Evolutionary conservation across 2,888 invertebrate species (phyloP).

Genomic region (Drosophila histrio): DNA sequence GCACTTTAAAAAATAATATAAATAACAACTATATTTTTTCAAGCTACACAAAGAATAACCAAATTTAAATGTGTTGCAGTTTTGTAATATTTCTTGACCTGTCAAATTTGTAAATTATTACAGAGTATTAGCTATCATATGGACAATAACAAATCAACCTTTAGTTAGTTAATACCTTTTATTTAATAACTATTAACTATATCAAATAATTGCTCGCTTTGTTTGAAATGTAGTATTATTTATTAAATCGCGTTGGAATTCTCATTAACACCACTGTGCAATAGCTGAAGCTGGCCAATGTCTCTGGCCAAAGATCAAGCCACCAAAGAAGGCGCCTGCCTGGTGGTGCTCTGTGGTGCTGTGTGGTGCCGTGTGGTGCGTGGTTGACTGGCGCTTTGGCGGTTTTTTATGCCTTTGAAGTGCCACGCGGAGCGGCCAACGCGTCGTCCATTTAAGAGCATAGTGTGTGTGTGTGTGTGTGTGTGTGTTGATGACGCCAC

Average conservation of each 20-base stretch:
- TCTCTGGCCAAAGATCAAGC: constrained; percentile 73
- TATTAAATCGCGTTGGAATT: not conserved
- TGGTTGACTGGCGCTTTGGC: constrained; percentile 67
- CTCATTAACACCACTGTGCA: not conserved
- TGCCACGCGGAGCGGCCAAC: constrained; percentile 66
- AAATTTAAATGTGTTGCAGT: too few relatives aligned
- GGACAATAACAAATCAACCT: too few relatives aligned
- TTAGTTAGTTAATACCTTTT: too few relatives aligned
- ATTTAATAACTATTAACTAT: too few relatives aligned
- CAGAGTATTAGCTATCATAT: too few relatives aligned
- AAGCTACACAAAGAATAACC: too few relatives aligned
- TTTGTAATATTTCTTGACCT: too few relatives aligned
- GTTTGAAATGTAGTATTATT: too few relatives aligned
- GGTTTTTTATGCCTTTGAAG: constrained; percentile 69
- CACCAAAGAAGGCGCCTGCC: constrained; percentile 72
- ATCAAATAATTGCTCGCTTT: too few relatives aligned
- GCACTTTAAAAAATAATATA: too few relatives aligned
- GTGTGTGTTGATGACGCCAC: constrained; percentile 72
- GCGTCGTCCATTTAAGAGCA: constrained; percentile 69
- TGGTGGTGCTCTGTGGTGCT: constrained; percentile 9
- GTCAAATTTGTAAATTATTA: too few relatives aligned
- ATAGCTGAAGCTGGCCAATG: constrained; percentile 24
- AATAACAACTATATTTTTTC: too few relatives aligned
- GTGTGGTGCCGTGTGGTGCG: constrained; percentile 47
- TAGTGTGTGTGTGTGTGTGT: constrained; percentile 55